Evolutionary conservation across 2,113 vertebrate species (phyloP), one percentile per base, ranked within the genome.

Genomic region (Lamprotornis superbus): DNA sequence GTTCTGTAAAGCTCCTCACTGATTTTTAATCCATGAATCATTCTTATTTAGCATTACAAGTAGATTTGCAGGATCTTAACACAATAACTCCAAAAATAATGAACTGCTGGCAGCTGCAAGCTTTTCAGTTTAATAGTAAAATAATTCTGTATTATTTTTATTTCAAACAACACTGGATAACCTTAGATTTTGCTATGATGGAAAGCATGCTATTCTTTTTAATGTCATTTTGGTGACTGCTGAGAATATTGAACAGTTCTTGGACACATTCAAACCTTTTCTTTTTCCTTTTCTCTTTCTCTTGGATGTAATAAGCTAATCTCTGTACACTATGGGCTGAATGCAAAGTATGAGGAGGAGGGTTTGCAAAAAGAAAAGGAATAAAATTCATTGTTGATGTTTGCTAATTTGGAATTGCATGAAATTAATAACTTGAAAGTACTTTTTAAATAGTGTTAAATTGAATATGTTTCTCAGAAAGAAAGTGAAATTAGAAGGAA

Each of bases 11-110:
- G 74, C 61, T 64, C 33, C 59, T 97, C 86, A 70, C 76, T 59
- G 67, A 81, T 93, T 95, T 94, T 97, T 86, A 96, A 95, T 91
- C 90, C 83, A 76, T 70, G 86, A 78, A 97, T 97, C 94, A 89
- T 95, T 96, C 86, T 93, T 91, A 79, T 93, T 83, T 82, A 95
- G 80, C 44, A 90, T 92, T 97, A 77, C 84, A 88, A 97, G 94
- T 88, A 95, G 94, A 96, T 95, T 97, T 97, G 91, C 78, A 95
- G 92, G 80, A 94, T 94, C 73, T 96, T 96, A 96, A 87, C 78
- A 77, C 47, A 97, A 27, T 96, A 97, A 95, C 75, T 96, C 87
- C 65, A 89, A 90, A 74, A 96, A 75, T 95, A 93, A 63, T 79
- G 52, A 85, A 83, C 67, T 90, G n/a, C 74, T 93, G 80, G 94